Base-by-base conservation (phyloP, 2,113 vertebrate genomes). In the Rhodinocichla rosea region DNA sequence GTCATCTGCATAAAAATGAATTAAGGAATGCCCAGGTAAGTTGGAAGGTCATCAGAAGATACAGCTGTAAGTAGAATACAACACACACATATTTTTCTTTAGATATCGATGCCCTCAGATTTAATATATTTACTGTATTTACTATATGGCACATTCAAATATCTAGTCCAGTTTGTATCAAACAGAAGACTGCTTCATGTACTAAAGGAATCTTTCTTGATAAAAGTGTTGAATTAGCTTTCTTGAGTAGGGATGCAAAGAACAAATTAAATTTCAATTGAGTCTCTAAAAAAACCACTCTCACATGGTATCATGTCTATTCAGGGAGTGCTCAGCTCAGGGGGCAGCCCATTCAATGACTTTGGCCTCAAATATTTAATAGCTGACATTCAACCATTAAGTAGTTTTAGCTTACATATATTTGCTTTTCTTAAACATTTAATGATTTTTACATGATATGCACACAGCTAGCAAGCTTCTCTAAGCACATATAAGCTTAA, bases 191-290 rank as follows among this genome's bases (percentile, higher is more conserved):
- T 83, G 27, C 32, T 42, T 45, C 10, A 71, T 57, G 55, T 45
- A 86, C 44, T 70, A 75, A 64, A 93, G 35, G 15, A 90, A 42
- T 53, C 8, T 53, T 94, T 71, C 62, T 73, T 63, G 10, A 40
- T 62, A 94, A 90, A 11, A 78, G 59, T 55, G 67, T 85, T 93
- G 79, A 90, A 96, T 89, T 23, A 87, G 55, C 7, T 91, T 68
- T 92, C 83, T 77, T 74, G 44, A 16, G 26, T 39, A 63, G n/a
- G 42, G 19, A 90, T 33, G 33, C 37, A 84, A 94, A 87, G 57
- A 81, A 83, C 13, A 94, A 97, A 86, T 87, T 89, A 83, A 95
- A 84, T 86, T 88, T 26, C 37, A 71, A 50, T 83, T 87, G 64
- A 84, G 28, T 44, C n/a, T 92, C 64, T 42, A 50, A 57, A 83